Evolutionary conservation across 2,797 vertebrate genomes (phyloP).

Genomic region (Parauchenoglanis punctatus): DNA sequence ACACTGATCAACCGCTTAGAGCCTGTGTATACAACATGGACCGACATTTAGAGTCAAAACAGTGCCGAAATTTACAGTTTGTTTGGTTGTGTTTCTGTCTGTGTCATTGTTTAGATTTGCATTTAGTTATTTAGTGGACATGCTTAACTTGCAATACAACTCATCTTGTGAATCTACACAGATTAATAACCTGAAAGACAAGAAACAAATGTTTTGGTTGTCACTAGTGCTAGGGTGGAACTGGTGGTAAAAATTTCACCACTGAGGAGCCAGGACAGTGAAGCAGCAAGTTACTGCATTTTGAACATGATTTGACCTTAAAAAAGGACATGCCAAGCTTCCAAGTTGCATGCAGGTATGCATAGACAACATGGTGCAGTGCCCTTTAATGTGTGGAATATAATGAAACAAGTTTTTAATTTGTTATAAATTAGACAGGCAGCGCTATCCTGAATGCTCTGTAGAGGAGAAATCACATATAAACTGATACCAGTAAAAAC

Average conservation of each 20-base stretch:
- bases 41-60: not conserved
- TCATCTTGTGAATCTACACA: not conserved
- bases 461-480: not conserved
- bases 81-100: constrained; percentile 1
- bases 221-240: not conserved
- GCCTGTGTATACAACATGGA: not conserved
- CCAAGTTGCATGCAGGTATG: not conserved
- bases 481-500: not conserved
- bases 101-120: not conserved
- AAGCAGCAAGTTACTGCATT: not conserved
- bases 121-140: not conserved
- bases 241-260: not conserved
- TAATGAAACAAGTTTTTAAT: not conserved
- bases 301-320: not conserved
- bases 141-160: not conserved
- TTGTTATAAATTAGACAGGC: not conserved
- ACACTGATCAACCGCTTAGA: not conserved
- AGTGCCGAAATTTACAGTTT: not conserved
- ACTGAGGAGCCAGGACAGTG: not conserved
- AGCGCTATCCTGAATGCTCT: not conserved
- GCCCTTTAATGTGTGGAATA: not conserved
- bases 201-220: not conserved
- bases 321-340: not conserved
- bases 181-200: not conserved
- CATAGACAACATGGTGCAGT: not conserved